phyloP scores from a whole-genome alignment of 2,888 invertebrate species.

The Meganola albula region DNA sequence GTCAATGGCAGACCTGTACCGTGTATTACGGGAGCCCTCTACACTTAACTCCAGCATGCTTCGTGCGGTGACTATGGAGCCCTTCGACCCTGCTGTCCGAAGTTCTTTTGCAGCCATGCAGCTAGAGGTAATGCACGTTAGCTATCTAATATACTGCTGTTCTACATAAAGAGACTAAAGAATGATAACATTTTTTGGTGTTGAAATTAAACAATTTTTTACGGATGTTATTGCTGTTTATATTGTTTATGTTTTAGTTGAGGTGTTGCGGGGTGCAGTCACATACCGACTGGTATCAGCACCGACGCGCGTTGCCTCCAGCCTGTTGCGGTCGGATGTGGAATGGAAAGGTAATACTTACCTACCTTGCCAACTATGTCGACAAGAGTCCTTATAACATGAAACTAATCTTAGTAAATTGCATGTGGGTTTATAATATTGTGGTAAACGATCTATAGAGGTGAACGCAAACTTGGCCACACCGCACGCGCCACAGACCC shows the following conservation, averaged over 20 bases:
- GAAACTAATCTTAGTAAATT: too few relatives aligned
- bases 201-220: not conserved
- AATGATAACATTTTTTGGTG: not conserved
- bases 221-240: too few relatives aligned
- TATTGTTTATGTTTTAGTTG: conserved; percentile 37
- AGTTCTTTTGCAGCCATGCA: conserved; percentile 63
- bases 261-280: conserved; percentile 63
- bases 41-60: conserved; percentile 57
- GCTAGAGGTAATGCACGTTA: conserved; percentile 44
- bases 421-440: too few relatives aligned
- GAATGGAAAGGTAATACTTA: conserved; percentile 58
- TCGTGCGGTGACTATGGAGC: conserved; percentile 46
- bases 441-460: too few relatives aligned
- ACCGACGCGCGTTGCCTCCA: conserved; percentile 45
- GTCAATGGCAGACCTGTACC: conserved; percentile 44
- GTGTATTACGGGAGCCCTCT: conserved; percentile 47
- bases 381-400: too few relatives aligned
- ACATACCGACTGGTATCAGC: conserved; percentile 50
- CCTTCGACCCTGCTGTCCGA: conserved; percentile 46
- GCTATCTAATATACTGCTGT: not conserved
- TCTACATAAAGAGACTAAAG: not conserved
- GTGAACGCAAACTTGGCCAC: too few relatives aligned
- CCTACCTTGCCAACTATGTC: too few relatives aligned
- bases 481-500: too few relatives aligned
- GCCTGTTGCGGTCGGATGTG: conserved; percentile 56